A percentile compares a stretch with the other conserved stretches of the same genome.
Conservation (phyloP, 2,888 invertebrate genomes). For the Strigamia transsilvanica region DNA sequence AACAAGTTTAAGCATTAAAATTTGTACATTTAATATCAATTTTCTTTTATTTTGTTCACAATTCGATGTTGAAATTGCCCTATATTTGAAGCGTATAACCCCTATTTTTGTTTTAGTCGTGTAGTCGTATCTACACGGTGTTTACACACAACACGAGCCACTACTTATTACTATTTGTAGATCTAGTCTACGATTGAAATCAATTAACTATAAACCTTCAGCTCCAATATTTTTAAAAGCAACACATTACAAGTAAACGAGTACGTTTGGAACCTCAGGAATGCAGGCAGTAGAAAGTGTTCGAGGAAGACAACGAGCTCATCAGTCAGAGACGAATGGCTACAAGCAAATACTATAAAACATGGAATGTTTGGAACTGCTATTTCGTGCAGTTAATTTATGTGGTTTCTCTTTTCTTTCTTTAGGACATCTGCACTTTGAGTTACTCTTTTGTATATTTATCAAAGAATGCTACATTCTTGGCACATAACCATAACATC, state of each 20-base stretch:
- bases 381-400: constrained; percentile 49
- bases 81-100: constrained; percentile 44
- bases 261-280: constrained; percentile 43
- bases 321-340: constrained; percentile 46
- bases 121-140: constrained; percentile 16
- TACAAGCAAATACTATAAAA: constrained; percentile 44
- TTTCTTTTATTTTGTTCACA: not conserved
- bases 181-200: not conserved
- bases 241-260: constrained; percentile 27
- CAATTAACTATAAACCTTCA: constrained; percentile 26
- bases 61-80: constrained; percentile 28
- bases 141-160: constrained; percentile 29
- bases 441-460: constrained; percentile 15
- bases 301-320: constrained; percentile 48
- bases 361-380: constrained; percentile 41
- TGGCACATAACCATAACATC: constrained; percentile 37
- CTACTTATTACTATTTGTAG: not conserved
- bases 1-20: not conserved
- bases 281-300: constrained; percentile 49
- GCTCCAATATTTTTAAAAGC: constrained; percentile 28
- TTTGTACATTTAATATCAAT: constrained; percentile 44
- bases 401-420: constrained; percentile 32
- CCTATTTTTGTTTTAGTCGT: not conserved
- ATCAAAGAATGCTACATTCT: constrained; percentile 1
- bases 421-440: constrained; percentile 24